phyloP scores from a whole-genome alignment of 1,140 invertebrate species.

The Drosophila azteca region DNA sequence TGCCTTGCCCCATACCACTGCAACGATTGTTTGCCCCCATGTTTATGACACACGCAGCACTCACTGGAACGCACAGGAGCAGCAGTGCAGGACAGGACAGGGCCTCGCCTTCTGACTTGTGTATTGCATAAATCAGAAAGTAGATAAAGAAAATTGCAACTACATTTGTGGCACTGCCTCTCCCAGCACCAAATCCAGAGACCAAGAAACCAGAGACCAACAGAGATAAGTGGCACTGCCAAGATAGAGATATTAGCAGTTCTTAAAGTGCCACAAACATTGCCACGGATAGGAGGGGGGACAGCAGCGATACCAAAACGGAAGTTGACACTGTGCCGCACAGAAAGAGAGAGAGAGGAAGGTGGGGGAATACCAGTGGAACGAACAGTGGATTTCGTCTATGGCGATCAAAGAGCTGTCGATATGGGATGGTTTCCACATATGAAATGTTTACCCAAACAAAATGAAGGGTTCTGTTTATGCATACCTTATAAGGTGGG shows the following conservation, averaged over 20 bases:
- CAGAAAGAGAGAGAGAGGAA: neutral
- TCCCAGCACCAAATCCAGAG: conserved; percentile 7
- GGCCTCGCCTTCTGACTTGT: conserved; percentile 32
- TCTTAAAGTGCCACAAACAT: conserved; percentile 35
- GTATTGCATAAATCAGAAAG: conserved; percentile 61
- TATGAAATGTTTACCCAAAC: conserved; percentile 1
- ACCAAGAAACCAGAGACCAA: neutral
- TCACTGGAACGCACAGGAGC: conserved; percentile 14
- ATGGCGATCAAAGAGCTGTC: conserved; percentile 17
- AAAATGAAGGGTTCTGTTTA: neutral
- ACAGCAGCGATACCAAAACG: conserved; percentile 11
- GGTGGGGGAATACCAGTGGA: neutral
- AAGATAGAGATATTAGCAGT: conserved; percentile 50
- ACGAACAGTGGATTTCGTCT: conserved; percentile 26
- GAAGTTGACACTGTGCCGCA: conserved; percentile 43
- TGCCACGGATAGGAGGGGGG: neutral
- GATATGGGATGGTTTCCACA: too few species aligned
- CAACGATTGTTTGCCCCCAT: conserved; percentile 34
- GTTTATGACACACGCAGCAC: conserved; percentile 40
- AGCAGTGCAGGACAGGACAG: conserved; percentile 2
- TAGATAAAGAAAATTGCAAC: conserved; percentile 69
- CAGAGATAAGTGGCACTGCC: conserved; percentile 43
- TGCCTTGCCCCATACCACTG: conserved; percentile 34
- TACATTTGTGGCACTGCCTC: conserved; percentile 21
- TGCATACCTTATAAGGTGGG: too few species aligned